Base-by-base conservation (phyloP, 2,113 vertebrate species). In the Butorides virescens region DNA sequence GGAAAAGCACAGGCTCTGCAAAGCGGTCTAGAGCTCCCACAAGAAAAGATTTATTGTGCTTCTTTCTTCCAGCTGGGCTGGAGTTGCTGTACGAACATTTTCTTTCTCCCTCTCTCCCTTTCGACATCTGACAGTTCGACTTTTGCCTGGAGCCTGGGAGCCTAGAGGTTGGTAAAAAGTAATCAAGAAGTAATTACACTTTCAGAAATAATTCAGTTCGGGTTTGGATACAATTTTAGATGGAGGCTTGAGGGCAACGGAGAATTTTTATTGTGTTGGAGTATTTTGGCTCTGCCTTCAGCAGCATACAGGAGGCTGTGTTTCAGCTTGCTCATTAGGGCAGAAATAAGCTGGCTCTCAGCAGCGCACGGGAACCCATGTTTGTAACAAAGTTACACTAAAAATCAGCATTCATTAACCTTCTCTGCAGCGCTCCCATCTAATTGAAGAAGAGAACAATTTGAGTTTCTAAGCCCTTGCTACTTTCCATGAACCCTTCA, bases 141-240 rank as follows among this genome's bases (percentile, higher is more conserved):
- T 93, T 87, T 79, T 91, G 83, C 88, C 88, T 89, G 88, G 65
- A 96, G 86, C 65, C 80, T 91, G 70, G 66, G 50, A 97, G 91
- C 92, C 88, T 94, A 94, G 61, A 91, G 62, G 68, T 92, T 97
- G 94, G 92, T 85, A 78, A 96, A 94, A 94, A 94, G 80, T 76
- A 95, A 94, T 97, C 95, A 97, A 91, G 76, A 97, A 95, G 73
- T 95, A 92, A 95, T 93, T 96, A 94, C 50, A 34, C 66, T 88
- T 91, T 93, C 73, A 95, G 84, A 96, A 95, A 95, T 95, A 93
- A 95, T 94, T 96, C 91, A 90, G 25, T 84, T 92, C 86, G 80
- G 56, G 86, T 93, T 92, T 97, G 86, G 91, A 87, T 92, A 73
- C 74, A 94, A 83, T 93, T 96, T 92, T 88, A 78, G 58, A 73